phyloP scores from a whole-genome alignment of 2,888 invertebrate genomes.

The Euzophera pinguis region DNA sequence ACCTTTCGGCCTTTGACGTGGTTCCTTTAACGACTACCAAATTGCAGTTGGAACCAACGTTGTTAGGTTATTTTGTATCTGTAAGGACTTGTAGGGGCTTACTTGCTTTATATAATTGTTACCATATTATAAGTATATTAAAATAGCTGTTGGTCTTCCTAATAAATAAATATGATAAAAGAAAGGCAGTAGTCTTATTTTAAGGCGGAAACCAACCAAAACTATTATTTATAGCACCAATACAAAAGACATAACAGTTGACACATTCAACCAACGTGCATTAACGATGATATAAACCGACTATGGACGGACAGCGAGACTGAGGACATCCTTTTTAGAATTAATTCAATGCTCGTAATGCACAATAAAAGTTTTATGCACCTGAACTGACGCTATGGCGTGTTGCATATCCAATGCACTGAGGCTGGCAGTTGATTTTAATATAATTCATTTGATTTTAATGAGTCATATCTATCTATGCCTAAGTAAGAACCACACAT shows the following conservation, averaged over 20 bases:
- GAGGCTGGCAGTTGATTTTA: not conserved
- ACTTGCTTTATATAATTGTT: too few relatives aligned
- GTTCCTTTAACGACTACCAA: too few relatives aligned
- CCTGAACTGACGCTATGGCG: conserved; percentile 22
- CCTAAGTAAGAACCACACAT: too few relatives aligned
- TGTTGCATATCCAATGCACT: conserved; percentile 5
- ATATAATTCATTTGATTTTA: not conserved
- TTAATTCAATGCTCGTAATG: conserved; percentile 32
- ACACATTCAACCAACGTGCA: not conserved
- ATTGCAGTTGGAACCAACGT: too few relatives aligned
- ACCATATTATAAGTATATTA: too few relatives aligned
- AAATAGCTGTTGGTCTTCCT: too few relatives aligned
- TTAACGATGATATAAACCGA: conserved; percentile 18
- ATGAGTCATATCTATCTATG: too few relatives aligned
- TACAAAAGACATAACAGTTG: not conserved
- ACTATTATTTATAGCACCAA: not conserved
- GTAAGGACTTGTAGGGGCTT: too few relatives aligned
- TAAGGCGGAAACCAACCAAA: not conserved
- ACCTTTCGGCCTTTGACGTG: too few relatives aligned
- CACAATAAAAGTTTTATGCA: conserved; percentile 28
- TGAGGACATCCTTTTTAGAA: conserved; percentile 40
- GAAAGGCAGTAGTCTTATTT: not conserved
- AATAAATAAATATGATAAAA: too few relatives aligned
- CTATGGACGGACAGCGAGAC: conserved; percentile 29
- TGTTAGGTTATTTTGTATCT: too few relatives aligned